A percentile compares a stretch with the other conserved stretches of the same genome.
Conservation (phyloP, 1,140 invertebrate species). For the Calephelis nemesis region DNA sequence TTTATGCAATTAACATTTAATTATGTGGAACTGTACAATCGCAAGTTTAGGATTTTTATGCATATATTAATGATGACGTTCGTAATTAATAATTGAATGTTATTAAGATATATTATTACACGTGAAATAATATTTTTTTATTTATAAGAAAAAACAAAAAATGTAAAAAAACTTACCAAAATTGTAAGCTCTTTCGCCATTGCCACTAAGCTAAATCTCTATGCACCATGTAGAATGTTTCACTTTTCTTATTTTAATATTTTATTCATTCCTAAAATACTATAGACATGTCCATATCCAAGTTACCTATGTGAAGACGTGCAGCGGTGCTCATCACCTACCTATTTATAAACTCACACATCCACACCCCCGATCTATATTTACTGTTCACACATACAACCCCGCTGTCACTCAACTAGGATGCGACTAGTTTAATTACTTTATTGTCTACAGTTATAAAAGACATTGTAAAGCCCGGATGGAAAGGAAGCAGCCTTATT, state of each 20-base stretch:
- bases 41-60: no score
- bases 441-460: slow-evolving; percentile 38
- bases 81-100: no score
- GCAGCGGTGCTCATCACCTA: slow-evolving; percentile 48
- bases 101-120: no score
- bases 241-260: slow-evolving; percentile 37
- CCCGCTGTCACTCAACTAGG: slow-evolving; percentile 36
- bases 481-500: slow-evolving; percentile 26
- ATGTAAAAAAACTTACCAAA: slow-evolving; percentile 44
- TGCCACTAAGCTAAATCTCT: slow-evolving; percentile 29
- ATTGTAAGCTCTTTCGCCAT: slow-evolving; percentile 56
- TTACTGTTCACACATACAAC: slow-evolving; percentile 35
- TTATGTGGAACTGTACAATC: no score
- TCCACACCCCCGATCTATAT: slow-evolving; percentile 39
- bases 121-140: neutral
- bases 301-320: slow-evolving; percentile 61
- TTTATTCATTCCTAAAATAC: slow-evolving; percentile 42
- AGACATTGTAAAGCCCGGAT: slow-evolving; percentile 38
- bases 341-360: slow-evolving; percentile 74
- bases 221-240: slow-evolving; percentile 43
- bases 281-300: slow-evolving; percentile 64
- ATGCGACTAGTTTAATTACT: slow-evolving; percentile 43
- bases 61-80: no score
- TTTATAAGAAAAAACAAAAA: slow-evolving; percentile 14
- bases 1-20: no score